Evolutionary conservation across 2,888 invertebrate genomes (phyloP).

Genomic region (Lepas anatifera): DNA sequence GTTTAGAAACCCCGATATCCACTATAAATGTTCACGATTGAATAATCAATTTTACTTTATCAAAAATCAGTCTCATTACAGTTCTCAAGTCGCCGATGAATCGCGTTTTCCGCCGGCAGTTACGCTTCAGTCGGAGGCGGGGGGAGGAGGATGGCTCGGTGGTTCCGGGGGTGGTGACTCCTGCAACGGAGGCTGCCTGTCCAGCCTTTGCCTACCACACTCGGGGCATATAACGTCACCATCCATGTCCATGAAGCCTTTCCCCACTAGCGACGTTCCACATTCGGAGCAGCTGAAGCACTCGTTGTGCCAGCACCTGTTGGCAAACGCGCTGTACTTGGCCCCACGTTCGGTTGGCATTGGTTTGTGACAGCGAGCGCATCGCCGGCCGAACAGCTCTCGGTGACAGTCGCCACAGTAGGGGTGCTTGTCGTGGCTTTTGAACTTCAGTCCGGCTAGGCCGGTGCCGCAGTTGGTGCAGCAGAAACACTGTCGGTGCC

Average conservation of each 20-base stretch:
- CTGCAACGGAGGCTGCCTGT: too few species aligned
- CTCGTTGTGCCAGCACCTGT: not conserved
- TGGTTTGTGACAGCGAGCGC: not conserved
- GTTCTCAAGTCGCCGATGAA: too few species aligned
- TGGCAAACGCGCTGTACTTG: not conserved
- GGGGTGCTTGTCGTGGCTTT: not conserved
- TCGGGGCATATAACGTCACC: not conserved
- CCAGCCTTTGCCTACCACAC: not conserved
- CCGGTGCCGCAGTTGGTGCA: not conserved
- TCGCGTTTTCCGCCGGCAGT: too few species aligned
- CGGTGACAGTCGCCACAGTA: not conserved
- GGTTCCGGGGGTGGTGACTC: too few species aligned
- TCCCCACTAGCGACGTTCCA: not conserved
- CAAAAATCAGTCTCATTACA: too few species aligned
- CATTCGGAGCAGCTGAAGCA: not conserved
- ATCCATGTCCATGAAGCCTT: conserved; percentile 10
- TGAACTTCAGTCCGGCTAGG: not conserved
- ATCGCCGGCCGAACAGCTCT: not conserved
- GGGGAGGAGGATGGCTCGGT: too few species aligned
- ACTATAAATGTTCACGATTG: too few species aligned
- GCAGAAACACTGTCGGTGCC: not conserved
- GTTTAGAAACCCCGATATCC: too few species aligned
- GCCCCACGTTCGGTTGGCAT: not conserved
- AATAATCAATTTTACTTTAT: too few species aligned
- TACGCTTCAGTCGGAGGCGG: too few species aligned